Base-by-base conservation (phyloP, 2,888 invertebrate genomes). In the Elysia crispata region DNA sequence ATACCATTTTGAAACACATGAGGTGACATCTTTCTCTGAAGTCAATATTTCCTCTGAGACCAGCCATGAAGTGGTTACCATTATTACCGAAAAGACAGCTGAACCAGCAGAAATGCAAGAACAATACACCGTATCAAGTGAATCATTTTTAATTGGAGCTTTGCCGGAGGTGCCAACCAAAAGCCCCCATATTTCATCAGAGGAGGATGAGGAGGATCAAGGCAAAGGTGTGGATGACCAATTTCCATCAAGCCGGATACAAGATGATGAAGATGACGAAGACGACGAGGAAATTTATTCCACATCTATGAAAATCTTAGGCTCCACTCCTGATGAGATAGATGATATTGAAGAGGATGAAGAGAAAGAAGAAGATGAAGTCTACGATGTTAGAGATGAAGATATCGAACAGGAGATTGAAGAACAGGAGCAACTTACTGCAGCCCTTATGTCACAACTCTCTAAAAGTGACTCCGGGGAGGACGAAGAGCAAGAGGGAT, bases 201-300 rank as follows among this genome's bases (percentile, higher is more conserved):
- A 79, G 20, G 85, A 84, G 77, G 84, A 83, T 30, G 84, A 80
- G 78, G 85, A 83, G 25, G 81, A 80, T 33, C 82, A 82, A 67
- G 83, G 80, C 25, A 49, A 30, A 60, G 60, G 25, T 20, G 50
- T 78, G 30, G 64, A 72, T 57, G 25, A 13, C 1, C 70, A 67
- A 33, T 23, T 31, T 13, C 23, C 28, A 50, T 30, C 69, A 41
- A 41, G 11, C 41, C 41, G 11, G 23, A 15, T 23, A 6, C 69
- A 66, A 20, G 25, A 41, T 15, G 72, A 49, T 70, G 80, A 75
- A 1, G 66, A 72, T 15, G 23, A 50, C 15, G 6, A 66, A 25
- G 31, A 66, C 23, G 75, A 50, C 30, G 76, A 72, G 33, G 77
- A 79, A 49, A 77, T 77, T 74, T 79, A 49, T 25, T 72, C 76